Base-by-base conservation (phyloP, 2,797 vertebrate species). In the Rhadinocentrus ornatus region DNA sequence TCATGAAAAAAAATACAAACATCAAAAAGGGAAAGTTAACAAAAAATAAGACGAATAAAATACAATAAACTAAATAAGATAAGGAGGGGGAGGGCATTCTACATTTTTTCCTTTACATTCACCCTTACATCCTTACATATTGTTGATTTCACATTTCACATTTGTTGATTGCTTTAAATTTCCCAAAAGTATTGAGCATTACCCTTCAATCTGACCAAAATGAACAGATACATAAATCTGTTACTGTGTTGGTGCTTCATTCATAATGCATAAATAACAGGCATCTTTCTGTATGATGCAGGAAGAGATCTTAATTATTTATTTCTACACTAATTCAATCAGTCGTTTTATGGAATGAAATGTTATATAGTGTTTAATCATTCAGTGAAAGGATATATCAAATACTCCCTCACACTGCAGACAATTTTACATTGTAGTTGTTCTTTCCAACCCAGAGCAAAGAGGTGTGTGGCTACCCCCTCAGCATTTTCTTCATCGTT, bases 401-500 rank as follows among this genome's bases (percentile, higher is more conserved):
- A 27, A 64, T 55, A 32, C 4, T 62, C 2, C 1, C 26, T 3
- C 18, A 46, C 9, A 20, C 27, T 60, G 15, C 48, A 58, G 18
- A 69, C 55, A 24, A 48, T 3, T 34, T 6, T 31, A 22, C n/a
- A 65, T 1, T 22, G 6, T 5, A 20, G 11, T 64, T 61, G 65
- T 29, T 44, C 85, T 48, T 57, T 60, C 35, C 39, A 31, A 31
- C 39, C 73, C 73, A 95, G 94, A 81, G 76, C 46, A 78, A 71
- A 65, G 72, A 62, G 62, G 85, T 93, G 52, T 93, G 82, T 53
- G 96, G 96, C 3, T 99, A 96, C 73, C 97, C 98, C 0, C 2
- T 97, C 85, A 98, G 97, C 88, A 97, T 98, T 82, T 97, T 97
- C 93, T 98, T 99, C 91, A 99, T 99, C 0, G 84, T 98, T 73